These are phyloP conservation scores for Acleris sparsana DNA, from an alignment of 2,888 invertebrate genomes.

Conservation along the genomic window DNA sequence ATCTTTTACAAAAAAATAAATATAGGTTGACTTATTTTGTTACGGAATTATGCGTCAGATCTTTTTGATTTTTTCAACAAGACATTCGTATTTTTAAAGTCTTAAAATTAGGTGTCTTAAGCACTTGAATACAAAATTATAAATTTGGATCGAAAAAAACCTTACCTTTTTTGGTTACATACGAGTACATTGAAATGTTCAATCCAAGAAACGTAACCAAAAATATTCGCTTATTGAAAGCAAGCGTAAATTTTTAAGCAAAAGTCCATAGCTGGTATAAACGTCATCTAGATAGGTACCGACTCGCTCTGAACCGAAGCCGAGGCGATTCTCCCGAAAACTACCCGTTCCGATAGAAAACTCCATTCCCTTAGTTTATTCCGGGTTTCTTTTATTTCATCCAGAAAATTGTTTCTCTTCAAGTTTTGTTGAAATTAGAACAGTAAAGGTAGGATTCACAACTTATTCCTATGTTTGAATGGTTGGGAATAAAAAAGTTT, in stretches of 20 bases:
- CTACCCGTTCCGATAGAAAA: constrained; percentile 76
- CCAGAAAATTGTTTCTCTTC: constrained; percentile 33
- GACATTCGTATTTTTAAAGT: too few relatives aligned
- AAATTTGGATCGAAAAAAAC: too few relatives aligned
- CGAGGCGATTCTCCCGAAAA: constrained; percentile 77
- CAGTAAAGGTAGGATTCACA: constrained; percentile 1
- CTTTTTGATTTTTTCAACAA: too few relatives aligned
- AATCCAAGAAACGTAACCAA: not conserved
- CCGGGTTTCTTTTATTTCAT: constrained; percentile 44
- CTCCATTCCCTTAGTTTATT: constrained; percentile 77
- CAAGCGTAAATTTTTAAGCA: not conserved
- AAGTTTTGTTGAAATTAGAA: constrained; percentile 33
- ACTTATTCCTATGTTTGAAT: not conserved
- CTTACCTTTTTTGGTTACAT: too few relatives aligned
- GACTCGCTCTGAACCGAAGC: constrained; percentile 61
- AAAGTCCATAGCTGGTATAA: constrained; percentile 34
- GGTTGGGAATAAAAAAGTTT: too few relatives aligned
- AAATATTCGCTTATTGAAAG: not conserved
- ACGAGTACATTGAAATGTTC: too few relatives aligned
- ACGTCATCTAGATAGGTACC: constrained; percentile 54
- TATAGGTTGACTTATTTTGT: too few relatives aligned
- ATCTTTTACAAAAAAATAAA: too few relatives aligned
- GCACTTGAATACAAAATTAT: too few relatives aligned
- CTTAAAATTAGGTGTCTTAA: too few relatives aligned
- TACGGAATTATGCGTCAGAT: too few relatives aligned